Evolutionary conservation across 2,113 vertebrate species (phyloP).

Genomic region (Apteryx owenii): DNA sequence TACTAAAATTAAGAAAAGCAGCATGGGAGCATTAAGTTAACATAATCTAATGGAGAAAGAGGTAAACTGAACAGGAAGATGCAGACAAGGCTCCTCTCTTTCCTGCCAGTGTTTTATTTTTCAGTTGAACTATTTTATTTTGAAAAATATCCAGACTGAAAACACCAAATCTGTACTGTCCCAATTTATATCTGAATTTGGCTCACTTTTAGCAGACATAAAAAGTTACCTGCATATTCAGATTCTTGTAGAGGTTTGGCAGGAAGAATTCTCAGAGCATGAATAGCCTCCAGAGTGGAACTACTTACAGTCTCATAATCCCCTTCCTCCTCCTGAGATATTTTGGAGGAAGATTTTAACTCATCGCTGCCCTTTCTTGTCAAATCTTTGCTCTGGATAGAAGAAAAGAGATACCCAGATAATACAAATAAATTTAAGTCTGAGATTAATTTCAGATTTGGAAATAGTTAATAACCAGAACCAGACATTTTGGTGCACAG

Average conservation of each 20-base stretch:
- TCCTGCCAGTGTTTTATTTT: neutral
- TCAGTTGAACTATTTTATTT: neutral
- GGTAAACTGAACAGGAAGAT: neutral
- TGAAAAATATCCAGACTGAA: neutral
- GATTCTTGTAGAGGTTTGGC: slow-evolving; percentile 72
- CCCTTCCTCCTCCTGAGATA: neutral
- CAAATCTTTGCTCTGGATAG: slow-evolving; percentile 38
- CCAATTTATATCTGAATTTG: neutral
- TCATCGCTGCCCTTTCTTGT: neutral
- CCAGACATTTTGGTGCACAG: neutral
- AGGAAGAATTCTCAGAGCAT: slow-evolving; percentile 62
- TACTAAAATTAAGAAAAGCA: neutral
- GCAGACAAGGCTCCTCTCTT: neutral
- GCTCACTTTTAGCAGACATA: neutral
- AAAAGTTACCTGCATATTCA: slow-evolving; percentile 73
- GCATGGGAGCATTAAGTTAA: neutral
- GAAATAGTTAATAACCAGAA: neutral
- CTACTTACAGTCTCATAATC: slow-evolving; percentile 63
- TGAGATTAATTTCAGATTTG: neutral
- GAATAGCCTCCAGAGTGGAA: neutral
- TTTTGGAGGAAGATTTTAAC: neutral
- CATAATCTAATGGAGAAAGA: neutral
- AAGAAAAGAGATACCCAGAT: neutral
- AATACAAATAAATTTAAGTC: neutral
- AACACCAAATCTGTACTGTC: neutral